Evolutionary conservation across 2,888 invertebrate species (phyloP).

Genomic region (Ommatoiulus sabulosus): DNA sequence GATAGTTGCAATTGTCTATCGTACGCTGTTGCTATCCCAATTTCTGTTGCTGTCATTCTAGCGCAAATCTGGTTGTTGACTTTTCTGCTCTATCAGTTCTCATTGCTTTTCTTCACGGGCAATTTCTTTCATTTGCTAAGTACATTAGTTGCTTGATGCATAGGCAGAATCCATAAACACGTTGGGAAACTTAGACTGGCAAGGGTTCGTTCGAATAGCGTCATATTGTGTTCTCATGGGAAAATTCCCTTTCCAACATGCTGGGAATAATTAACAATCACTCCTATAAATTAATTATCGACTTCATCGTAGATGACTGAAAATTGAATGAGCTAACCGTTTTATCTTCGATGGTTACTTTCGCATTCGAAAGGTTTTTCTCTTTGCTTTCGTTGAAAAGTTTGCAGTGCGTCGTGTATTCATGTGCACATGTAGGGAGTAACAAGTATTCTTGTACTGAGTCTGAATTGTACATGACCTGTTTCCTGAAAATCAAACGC

Average conservation of each 20-base stretch:
- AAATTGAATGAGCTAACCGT: background rate
- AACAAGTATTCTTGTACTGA: too few species aligned
- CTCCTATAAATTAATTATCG: background rate
- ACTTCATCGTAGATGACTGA: background rate
- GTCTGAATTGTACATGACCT: too few species aligned
- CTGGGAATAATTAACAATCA: background rate
- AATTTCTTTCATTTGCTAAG: constrained; percentile 36
- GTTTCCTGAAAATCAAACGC: too few species aligned
- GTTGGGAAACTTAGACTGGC: background rate
- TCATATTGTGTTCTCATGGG: background rate
- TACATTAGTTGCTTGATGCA: background rate
- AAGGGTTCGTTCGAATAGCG: background rate
- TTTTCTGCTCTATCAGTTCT: constrained; percentile 20
- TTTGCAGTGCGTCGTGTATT: too few species aligned
- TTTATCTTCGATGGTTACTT: background rate
- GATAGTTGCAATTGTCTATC: too few species aligned
- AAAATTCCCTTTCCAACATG: background rate
- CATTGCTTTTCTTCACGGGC: constrained; percentile 29
- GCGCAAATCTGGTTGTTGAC: constrained; percentile 30
- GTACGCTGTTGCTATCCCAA: too few species aligned
- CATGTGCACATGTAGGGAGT: too few species aligned
- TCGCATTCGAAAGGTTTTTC: too few species aligned
- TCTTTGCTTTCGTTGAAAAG: too few species aligned
- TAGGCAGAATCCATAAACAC: constrained; percentile 31
- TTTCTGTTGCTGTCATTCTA: background rate